Evolutionary conservation across 2,113 vertebrate species (phyloP).

Genomic region (Oophaga pumilio): DNA sequence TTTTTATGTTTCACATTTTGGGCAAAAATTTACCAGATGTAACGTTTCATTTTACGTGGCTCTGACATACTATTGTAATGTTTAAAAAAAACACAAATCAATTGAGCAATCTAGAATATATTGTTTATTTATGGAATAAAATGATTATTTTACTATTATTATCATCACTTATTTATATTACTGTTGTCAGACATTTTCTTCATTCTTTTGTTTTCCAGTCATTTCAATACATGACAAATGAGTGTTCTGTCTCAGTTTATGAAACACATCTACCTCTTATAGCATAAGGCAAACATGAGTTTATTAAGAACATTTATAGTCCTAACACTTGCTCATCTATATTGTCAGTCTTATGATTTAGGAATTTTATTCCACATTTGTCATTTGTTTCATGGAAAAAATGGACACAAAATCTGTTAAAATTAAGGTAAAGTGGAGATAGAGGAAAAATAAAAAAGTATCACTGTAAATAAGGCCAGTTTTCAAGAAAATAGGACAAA

Average conservation of each 20-base stretch:
- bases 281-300: neutral
- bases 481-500: too few relatives aligned
- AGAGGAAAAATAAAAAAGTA: neutral
- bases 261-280: neutral
- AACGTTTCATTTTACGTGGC: neutral
- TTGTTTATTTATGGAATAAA: neutral
- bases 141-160: neutral
- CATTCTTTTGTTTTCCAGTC: neutral
- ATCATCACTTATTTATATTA: slow-evolving; percentile 1
- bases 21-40: neutral
- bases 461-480: neutral
- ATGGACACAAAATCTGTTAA: neutral
- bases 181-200: neutral
- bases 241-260: neutral
- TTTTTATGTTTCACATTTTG: neutral
- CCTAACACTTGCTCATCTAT: neutral
- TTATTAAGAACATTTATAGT: slow-evolving; percentile 37
- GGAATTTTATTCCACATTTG: neutral
- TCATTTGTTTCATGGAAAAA: neutral
- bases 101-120: neutral
- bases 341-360: neutral
- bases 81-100: neutral
- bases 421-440: neutral
- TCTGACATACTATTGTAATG: neutral
- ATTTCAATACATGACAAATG: neutral